Evolutionary conservation across 2,888 invertebrate species (phyloP).

Genomic region (Choreutis nemorana): DNA sequence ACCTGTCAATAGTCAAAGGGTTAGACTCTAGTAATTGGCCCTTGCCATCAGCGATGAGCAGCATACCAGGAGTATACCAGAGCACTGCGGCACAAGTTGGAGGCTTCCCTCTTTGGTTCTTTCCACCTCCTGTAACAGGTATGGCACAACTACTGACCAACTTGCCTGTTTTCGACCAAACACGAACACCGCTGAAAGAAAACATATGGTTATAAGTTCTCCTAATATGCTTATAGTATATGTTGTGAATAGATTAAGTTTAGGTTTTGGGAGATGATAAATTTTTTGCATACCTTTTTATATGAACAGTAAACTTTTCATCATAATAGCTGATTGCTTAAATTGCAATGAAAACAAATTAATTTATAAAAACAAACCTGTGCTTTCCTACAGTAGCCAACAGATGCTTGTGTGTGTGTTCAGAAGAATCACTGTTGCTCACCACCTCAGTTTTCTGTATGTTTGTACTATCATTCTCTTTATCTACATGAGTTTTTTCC

Average conservation of each 20-base stretch:
- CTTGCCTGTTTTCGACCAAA: slow-evolving; percentile 73
- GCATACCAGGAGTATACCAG: slow-evolving; percentile 67
- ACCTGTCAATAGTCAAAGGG: slow-evolving; percentile 51
- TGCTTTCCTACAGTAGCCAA: slow-evolving; percentile 75
- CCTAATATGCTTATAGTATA: neutral
- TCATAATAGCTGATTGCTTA: too few species aligned
- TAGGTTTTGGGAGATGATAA: too few species aligned
- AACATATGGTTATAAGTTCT: slow-evolving; percentile 1
- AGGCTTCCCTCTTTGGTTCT: slow-evolving; percentile 16
- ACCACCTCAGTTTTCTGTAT: neutral
- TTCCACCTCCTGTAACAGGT: slow-evolving; percentile 11
- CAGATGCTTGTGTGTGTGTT: slow-evolving; percentile 53
- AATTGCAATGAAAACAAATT: neutral
- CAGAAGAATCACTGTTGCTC: slow-evolving; percentile 15
- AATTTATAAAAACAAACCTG: slow-evolving; percentile 41
- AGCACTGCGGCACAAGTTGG: slow-evolving; percentile 55
- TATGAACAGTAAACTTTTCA: too few species aligned
- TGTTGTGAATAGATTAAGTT: too few species aligned
- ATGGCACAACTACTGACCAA: slow-evolving; percentile 29
- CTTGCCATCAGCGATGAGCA: slow-evolving; percentile 66
- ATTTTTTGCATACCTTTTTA: too few species aligned
- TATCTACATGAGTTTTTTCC: slow-evolving; percentile 36
- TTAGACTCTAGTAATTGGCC: slow-evolving; percentile 71
- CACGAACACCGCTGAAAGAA: slow-evolving; percentile 56
- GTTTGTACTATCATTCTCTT: slow-evolving; percentile 9